These are phyloP conservation scores for Umimayanthus kanabou DNA, from an alignment of 92 coral and sea anemone genomes.

Conservation along the genomic window DNA sequence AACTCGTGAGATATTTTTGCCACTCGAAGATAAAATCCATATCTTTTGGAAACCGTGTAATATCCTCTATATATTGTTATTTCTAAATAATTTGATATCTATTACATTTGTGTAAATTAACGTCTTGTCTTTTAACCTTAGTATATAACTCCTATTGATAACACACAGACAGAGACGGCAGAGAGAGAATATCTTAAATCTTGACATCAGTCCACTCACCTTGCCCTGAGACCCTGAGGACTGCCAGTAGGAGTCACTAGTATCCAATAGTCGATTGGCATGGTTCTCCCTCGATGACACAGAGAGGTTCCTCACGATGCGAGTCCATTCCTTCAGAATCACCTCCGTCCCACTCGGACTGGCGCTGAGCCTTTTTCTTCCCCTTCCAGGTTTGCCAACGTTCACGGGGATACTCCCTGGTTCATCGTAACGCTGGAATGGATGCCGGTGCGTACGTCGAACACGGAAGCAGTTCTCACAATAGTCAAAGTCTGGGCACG, in stretches of 20 bases:
- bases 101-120: too few species aligned
- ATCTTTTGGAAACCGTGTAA: too few species aligned
- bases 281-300: slow-evolving; percentile 96
- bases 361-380: slow-evolving; percentile 61
- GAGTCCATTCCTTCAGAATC: slow-evolving; percentile 91
- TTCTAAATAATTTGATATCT: too few species aligned
- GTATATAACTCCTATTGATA: too few species aligned
- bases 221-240: slow-evolving; percentile 98
- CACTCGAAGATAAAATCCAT: too few species aligned
- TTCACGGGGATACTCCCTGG: slow-evolving; percentile 89
- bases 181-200: too few species aligned
- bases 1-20: too few species aligned
- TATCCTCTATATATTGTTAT: too few species aligned
- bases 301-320: slow-evolving; percentile 81
- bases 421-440: slow-evolving; percentile 91
- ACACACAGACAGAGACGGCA: too few species aligned
- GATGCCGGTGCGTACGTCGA: slow-evolving; percentile 93
- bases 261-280: slow-evolving; percentile 79
- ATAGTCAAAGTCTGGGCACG: slow-evolving; percentile 90
- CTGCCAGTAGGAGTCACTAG: slow-evolving; percentile 98
- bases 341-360: slow-evolving; percentile 74
- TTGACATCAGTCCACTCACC: slow-evolving; percentile 44
- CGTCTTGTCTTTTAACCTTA: too few species aligned
- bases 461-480: slow-evolving; percentile 94
- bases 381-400: slow-evolving; percentile 91